Base-by-base conservation (phyloP, 2,113 vertebrate species). In the Aldabrachelys gigantea region DNA sequence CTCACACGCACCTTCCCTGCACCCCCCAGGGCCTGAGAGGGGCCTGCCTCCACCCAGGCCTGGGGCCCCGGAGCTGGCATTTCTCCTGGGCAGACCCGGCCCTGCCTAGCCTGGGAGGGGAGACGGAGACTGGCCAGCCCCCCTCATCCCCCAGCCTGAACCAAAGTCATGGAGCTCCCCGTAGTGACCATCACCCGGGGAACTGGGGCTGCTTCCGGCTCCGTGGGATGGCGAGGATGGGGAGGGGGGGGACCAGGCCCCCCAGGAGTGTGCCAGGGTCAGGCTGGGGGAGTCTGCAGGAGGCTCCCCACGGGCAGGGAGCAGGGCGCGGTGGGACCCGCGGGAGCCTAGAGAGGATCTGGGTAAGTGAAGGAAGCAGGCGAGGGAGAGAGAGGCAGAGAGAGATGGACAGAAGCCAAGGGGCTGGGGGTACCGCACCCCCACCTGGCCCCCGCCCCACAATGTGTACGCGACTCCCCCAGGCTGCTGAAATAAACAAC, bases 401-500 rank as follows among this genome's bases (percentile, higher is more conserved):
- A 62, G 89, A 98, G 87, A 96, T 13, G 69, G 96, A 98, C 96
- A 98, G 97, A 97, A 97, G 97, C 97, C 95, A 81, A 80, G 82
- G 92, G 97, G 94, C 96, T 91, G 97, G 96, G 52, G 2, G 53
- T 87, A 85, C 93, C 82, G 96, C 87, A 93, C 92, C 95, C 85
- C 52, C 78, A 84, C 87, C 83, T 93, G 94, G 93, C 87, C 95
- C 96, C 96, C 94, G 94, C 95, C 96, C 95, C 95, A 89, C 56
- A 1, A 57, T 27, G 1, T 95, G 92, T 92, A 96, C 31, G 72
- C 96, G 95, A 95, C 93, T 96, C 96, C 97, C 95, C 93, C 90
- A 96, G 97, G 98, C 86, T 90, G 98, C 98, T 97, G 97, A 96
- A 98, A 98, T 98, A 98, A 98, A 98, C 92, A 96, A 94, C 57